phyloP scores from a whole-genome alignment of 2,797 vertebrate genomes.

The Rhinogobio ventralis region DNA sequence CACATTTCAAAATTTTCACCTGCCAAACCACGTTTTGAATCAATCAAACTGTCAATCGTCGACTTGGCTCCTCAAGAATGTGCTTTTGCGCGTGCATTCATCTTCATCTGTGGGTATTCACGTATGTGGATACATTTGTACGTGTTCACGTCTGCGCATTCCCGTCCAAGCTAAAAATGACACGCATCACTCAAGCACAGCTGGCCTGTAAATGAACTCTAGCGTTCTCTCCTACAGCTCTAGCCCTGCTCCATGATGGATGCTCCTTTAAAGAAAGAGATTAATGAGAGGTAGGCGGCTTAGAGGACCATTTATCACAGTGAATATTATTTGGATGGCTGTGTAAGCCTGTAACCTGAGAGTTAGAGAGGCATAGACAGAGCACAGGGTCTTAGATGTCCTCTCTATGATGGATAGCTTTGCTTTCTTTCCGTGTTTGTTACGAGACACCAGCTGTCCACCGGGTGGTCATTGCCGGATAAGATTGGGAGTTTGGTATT shows the following conservation, averaged over 20 bases:
- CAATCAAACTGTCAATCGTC: background rate
- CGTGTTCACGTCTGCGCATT: slow-evolving; percentile 62
- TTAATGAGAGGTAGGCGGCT: slow-evolving; percentile 98
- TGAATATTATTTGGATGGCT: slow-evolving; percentile 99
- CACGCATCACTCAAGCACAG: slow-evolving; percentile 91
- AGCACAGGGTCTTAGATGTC: slow-evolving; percentile 85
- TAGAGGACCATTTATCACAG: slow-evolving; percentile 97
- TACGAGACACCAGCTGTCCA: slow-evolving; percentile 85
- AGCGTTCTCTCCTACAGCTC: slow-evolving; percentile 90
- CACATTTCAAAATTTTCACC: background rate
- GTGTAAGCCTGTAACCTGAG: slow-evolving; percentile 99
- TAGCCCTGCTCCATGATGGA: slow-evolving; percentile 95
- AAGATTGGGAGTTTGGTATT: slow-evolving; percentile 81
- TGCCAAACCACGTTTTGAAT: slow-evolving; percentile 11
- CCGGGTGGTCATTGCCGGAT: slow-evolving; percentile 83
- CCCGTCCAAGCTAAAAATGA: slow-evolving; percentile 79
- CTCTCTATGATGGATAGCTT: slow-evolving; percentile 90
- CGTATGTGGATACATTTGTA: slow-evolving; percentile 6
- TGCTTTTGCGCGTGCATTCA: slow-evolving; percentile 26
- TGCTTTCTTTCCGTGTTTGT: slow-evolving; percentile 89
- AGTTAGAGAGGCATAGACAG: slow-evolving; percentile 89
- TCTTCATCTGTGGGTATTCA: slow-evolving; percentile 21
- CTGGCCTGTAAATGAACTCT: slow-evolving; percentile 92
- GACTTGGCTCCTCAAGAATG: background rate
- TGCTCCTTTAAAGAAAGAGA: slow-evolving; percentile 98